phyloP scores from a whole-genome alignment of 2,888 invertebrate species.

The Agonopterix arenella region DNA sequence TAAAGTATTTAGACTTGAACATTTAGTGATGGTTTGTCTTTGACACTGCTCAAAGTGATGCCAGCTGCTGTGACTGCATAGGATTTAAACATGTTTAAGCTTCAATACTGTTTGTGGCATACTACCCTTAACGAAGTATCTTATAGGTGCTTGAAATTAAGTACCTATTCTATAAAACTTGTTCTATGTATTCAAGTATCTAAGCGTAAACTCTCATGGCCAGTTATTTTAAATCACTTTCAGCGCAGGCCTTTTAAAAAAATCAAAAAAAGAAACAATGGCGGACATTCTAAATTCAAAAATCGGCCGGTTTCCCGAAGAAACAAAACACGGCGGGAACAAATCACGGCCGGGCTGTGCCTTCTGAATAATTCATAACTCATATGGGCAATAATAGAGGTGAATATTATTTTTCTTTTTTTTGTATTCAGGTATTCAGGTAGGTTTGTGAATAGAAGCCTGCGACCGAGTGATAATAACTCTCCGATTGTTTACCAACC shows the following conservation, averaged over 20 bases:
- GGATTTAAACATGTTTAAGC: too few species aligned
- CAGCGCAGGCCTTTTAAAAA: background rate
- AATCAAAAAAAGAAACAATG: conserved; percentile 17
- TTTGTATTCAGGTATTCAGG: conserved; percentile 12
- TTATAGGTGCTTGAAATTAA: too few species aligned
- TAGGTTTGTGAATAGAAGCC: conserved; percentile 43
- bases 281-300: conserved; percentile 21
- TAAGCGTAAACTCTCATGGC: background rate
- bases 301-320: conserved; percentile 19
- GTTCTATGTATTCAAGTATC: too few species aligned
- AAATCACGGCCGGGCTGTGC: conserved; percentile 38
- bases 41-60: too few species aligned
- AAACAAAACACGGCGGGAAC: conserved; percentile 44
- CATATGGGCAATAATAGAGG: conserved; percentile 53
- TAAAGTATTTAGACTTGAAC: too few species aligned
- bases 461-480: conserved; percentile 66
- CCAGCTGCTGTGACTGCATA: too few species aligned
- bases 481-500: conserved; percentile 67
- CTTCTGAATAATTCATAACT: conserved; percentile 62
- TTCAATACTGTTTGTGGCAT: too few species aligned
- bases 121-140: too few species aligned
- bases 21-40: too few species aligned
- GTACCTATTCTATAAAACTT: too few species aligned
- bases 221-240: background rate
- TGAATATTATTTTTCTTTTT: conserved; percentile 47